Evolutionary conservation across 2,888 invertebrate species (phyloP), one percentile per base, ranked within the genome.

Genomic region (Ophion slaviceki): DNA sequence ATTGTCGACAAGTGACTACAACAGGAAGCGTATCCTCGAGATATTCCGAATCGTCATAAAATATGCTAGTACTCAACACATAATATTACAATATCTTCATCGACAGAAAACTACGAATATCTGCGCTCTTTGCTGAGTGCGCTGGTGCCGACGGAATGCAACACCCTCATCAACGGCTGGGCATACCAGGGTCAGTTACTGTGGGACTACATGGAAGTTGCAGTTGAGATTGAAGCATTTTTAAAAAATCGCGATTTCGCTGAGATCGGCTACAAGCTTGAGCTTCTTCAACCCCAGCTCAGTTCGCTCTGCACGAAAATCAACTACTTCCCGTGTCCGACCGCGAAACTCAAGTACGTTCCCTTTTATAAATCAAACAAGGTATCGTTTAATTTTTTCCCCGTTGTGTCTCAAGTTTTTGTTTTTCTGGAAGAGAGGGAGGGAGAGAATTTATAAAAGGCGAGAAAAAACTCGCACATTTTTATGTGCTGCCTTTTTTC

Each of bases 161-260:
- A 94, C 8, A 94, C 95, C 75, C 94, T 95, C 72, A 95, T 97
- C 61, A 95, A 96, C 88, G 96, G 96, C 87, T 98, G 98, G 98
- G 94, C 95, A 80, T 94, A 94, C 87, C 97, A 97, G 82, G 98
- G 97, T 0, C 95, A 96, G 89, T 96, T 97, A 53, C 95, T 97
- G 62, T 94, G 96, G 90, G 96, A 97, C 89, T 98, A 97, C 89
- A 95, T 97, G 88, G 95, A 95, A 53, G 95, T 97, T 1, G 96
- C 95, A 66, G 95, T 95, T 28, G 96, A 96, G 94, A 95, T 96
- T 86, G 90, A 92, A 80, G 87, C 88, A 0, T 89, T 94, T 20
- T 84, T 93, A 76, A 90, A 90, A 20, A 88, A 90, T 47, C 86
- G 90, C 2, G 92, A 92, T 64, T 89, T 90, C 24, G 89, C 91